Evolutionary conservation across 2,888 invertebrate species (phyloP).

Genomic region (Melipona beecheii): DNA sequence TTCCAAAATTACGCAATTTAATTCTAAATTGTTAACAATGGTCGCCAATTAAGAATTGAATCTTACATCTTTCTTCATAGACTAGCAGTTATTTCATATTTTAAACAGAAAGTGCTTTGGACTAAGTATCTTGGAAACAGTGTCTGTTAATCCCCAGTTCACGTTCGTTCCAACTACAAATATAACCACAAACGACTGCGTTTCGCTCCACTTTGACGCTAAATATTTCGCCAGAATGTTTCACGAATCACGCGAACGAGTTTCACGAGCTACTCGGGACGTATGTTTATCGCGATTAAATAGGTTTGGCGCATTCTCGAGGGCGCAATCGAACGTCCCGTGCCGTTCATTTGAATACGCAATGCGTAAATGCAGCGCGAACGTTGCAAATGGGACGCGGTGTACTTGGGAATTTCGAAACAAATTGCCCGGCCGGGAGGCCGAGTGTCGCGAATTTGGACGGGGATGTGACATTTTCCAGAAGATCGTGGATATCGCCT

Average conservation of each 20-base stretch:
- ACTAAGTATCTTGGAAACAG: too few species aligned
- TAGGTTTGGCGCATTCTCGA: constrained; percentile 28
- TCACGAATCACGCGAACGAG: neutral
- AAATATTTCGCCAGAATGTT: too few species aligned
- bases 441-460: neutral
- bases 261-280: neutral
- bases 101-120: too few species aligned
- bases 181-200: too few species aligned
- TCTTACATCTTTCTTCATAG: too few species aligned
- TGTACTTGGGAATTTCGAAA: constrained; percentile 16
- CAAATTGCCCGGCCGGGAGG: neutral
- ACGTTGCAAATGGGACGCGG: constrained; percentile 14
- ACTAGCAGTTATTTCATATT: too few species aligned
- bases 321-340: constrained; percentile 33
- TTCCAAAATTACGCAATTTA: too few species aligned
- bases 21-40: too few species aligned
- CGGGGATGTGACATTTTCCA: neutral
- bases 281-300: constrained; percentile 1
- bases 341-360: constrained; percentile 29
- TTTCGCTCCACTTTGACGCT: too few species aligned
- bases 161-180: too few species aligned
- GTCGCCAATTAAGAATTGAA: too few species aligned
- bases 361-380: constrained; percentile 32
- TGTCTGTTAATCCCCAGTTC: too few species aligned
- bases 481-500: neutral